Conservation (phyloP, 2,888 invertebrate genomes). For the Rhagonycha lutea region DNA sequence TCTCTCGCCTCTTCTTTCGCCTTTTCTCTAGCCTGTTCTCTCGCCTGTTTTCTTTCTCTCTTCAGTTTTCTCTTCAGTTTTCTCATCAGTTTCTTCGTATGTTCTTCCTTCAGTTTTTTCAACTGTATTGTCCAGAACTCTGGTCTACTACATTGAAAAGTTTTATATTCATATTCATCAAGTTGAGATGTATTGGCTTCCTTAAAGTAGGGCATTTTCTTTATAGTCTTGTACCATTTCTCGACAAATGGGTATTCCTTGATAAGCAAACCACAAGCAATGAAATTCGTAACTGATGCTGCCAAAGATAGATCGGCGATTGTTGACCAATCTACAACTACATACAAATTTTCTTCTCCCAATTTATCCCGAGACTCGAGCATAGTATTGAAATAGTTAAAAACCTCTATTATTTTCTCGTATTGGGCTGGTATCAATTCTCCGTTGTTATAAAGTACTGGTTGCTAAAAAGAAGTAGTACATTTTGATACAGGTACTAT, state of each 20-base stretch:
- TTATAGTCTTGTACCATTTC: constrained; percentile 65
- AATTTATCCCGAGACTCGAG: constrained; percentile 64
- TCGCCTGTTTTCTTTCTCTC: no score
- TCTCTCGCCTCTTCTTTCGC: no score
- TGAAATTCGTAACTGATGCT: constrained; percentile 71
- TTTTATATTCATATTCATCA: no score
- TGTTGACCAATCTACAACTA: constrained; percentile 63
- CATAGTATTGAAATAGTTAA: constrained; percentile 72
- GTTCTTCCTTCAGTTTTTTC: no score
- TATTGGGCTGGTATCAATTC: constrained; percentile 66
- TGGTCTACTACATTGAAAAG: no score
- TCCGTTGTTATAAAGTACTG: constrained; percentile 55
- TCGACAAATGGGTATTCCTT: constrained; percentile 69
- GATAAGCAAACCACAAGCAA: constrained; percentile 66
- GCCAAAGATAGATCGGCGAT: constrained; percentile 60
- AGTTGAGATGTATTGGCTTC: constrained; percentile 51
- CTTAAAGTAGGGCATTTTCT: constrained; percentile 64
- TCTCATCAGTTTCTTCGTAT: no score
- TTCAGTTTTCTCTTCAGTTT: no score
- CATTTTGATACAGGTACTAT: constrained; percentile 1
- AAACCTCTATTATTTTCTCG: constrained; percentile 69
- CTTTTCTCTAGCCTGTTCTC: no score
- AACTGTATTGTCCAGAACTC: no score
- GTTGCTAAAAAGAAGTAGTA: constrained; percentile 47
- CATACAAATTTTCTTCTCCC: constrained; percentile 53